These are phyloP conservation scores for Platysternon megacephalum DNA, from an alignment of 2,113 vertebrate genomes.

Conservation along the genomic window DNA sequence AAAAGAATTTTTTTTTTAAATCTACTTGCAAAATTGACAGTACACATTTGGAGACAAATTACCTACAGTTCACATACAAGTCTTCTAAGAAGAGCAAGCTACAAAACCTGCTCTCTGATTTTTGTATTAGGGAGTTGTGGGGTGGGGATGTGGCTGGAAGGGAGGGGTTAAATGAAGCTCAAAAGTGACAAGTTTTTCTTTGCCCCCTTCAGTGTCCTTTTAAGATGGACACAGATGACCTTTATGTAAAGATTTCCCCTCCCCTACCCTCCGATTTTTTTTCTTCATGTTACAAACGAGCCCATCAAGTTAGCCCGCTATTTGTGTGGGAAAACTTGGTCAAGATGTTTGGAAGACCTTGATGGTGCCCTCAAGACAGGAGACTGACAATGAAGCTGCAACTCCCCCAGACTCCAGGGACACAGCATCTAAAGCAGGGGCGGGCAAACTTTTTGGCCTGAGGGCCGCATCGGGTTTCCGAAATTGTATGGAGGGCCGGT, in stretches of 20 bases:
- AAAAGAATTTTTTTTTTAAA: background rate
- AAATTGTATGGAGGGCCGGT: no score
- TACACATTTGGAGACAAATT: background rate
- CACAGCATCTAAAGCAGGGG: background rate
- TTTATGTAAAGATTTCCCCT: slow-evolving; percentile 37
- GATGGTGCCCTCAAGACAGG: background rate
- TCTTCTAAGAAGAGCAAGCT: slow-evolving; percentile 13
- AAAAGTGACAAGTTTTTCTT: background rate
- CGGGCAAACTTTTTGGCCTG: no score
- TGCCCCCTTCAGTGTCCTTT: background rate
- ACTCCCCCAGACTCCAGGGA: background rate
- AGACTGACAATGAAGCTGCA: background rate
- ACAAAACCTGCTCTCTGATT: background rate
- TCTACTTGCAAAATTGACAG: background rate
- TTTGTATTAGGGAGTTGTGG: background rate
- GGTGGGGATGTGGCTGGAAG: background rate
- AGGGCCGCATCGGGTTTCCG: no score
- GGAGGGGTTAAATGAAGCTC: background rate
- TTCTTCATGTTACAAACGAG: slow-evolving; percentile 9
- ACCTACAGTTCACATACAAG: background rate
- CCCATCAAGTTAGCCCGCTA: background rate
- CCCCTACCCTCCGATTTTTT: background rate
- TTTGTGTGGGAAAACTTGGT: background rate
- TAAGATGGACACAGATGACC: background rate
- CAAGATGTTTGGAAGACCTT: background rate